Conservation (phyloP, 2,888 invertebrate species). For the Selenia dentaria region DNA sequence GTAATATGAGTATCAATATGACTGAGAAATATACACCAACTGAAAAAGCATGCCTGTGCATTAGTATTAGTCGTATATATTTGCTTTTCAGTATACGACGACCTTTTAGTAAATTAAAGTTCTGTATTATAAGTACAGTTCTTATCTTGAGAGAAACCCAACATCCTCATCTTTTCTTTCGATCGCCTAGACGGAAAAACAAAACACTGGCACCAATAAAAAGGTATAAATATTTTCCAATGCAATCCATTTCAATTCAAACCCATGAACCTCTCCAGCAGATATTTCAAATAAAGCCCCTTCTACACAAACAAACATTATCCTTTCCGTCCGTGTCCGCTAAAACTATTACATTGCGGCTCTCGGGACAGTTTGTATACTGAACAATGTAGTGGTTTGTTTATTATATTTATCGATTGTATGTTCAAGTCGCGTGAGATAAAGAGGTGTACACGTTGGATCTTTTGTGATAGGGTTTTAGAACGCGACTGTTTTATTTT, state of each 20-base stretch:
- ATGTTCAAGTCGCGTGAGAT: constrained; percentile 5
- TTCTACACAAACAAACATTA: constrained; percentile 15
- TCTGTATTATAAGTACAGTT: too few relatives aligned
- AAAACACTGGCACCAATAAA: not conserved
- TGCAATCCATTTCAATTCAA: constrained; percentile 1
- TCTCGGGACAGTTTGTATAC: constrained; percentile 10
- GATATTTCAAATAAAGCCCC: constrained; percentile 12
- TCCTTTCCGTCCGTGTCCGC: constrained; percentile 11
- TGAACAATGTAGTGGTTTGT: constrained; percentile 9
- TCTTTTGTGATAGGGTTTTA: not conserved
- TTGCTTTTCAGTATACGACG: too few relatives aligned
- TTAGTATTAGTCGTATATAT: too few relatives aligned
- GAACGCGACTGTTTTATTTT: too few relatives aligned
- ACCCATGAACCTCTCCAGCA: not conserved
- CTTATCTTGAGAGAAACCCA: too few relatives aligned
- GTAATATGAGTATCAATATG: too few relatives aligned
- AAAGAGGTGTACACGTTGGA: constrained; percentile 7
- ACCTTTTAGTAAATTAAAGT: too few relatives aligned
- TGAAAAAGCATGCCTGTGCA: too few relatives aligned
- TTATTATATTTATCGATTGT: constrained; percentile 18
- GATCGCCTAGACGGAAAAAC: not conserved
- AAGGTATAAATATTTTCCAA: not conserved
- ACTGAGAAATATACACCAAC: too few relatives aligned
- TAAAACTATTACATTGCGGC: constrained; percentile 17
- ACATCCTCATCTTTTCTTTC: not conserved